These are phyloP conservation scores for Polyploca ridens DNA, from an alignment of 2,888 invertebrate genomes.

Conservation along the genomic window DNA sequence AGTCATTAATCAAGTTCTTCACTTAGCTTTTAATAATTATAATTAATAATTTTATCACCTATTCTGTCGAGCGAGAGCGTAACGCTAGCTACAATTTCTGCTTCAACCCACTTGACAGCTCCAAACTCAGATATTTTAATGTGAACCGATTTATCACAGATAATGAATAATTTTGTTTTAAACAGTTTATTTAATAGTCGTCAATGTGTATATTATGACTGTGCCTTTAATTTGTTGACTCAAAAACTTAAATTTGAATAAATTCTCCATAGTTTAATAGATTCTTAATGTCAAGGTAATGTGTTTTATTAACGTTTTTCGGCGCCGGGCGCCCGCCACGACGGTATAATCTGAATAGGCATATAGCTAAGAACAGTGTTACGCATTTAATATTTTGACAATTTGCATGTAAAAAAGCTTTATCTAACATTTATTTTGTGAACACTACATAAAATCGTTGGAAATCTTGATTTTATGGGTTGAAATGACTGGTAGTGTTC, in stretches of 20 bases:
- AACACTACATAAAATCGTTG: background rate
- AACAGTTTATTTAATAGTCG: constrained; percentile 31
- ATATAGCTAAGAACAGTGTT: background rate
- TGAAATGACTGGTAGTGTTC: background rate
- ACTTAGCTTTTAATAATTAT: constrained; percentile 71
- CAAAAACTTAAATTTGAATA: constrained; percentile 6
- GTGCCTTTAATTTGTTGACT: constrained; percentile 5
- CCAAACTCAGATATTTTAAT: constrained; percentile 34
- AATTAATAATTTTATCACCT: constrained; percentile 81
- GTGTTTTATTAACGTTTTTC: constrained; percentile 5
- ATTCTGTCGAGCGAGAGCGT: constrained; percentile 41
- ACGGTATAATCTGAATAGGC: background rate
- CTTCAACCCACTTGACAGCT: constrained; percentile 32
- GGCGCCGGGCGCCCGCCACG: constrained; percentile 5
- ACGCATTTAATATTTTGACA: background rate
- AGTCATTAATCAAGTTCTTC: constrained; percentile 72
- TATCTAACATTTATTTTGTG: background rate
- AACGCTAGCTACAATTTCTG: background rate
- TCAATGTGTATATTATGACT: constrained; percentile 8
- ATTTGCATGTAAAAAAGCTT: background rate
- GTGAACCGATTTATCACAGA: constrained; percentile 44
- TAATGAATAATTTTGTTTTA: constrained; percentile 35
- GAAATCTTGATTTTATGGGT: background rate
- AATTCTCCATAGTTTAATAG: constrained; percentile 7
- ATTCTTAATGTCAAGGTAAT: constrained; percentile 7